A percentile compares a stretch with the other conserved stretches of the same genome.
Conservation (phyloP, 2,888 invertebrate genomes). For the Chelonus formosanus region DNA sequence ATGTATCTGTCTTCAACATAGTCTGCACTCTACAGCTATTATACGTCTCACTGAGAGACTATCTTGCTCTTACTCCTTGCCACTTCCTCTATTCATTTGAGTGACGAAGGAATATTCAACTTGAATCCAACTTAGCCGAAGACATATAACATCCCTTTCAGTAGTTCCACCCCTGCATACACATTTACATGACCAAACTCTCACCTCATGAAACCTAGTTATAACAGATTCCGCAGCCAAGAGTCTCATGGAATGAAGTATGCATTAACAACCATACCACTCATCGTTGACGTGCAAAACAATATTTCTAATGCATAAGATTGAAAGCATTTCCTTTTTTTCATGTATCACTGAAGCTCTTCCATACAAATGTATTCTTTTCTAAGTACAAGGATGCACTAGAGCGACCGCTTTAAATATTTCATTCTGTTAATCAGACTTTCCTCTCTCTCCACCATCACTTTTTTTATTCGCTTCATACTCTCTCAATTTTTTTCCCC, state of each 20-base stretch:
- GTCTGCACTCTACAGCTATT: background rate
- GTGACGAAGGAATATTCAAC: conserved; percentile 33
- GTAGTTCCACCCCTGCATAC: conserved; percentile 14
- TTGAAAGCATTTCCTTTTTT: conserved; percentile 14
- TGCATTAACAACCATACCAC: conserved; percentile 13
- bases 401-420: conserved; percentile 37
- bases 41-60: conserved; percentile 10
- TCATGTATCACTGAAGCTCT: conserved; percentile 11
- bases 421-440: conserved; percentile 44
- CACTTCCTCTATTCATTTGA: conserved; percentile 13
- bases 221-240: conserved; percentile 17
- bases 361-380: conserved; percentile 21
- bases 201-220: conserved; percentile 18
- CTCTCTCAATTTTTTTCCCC: conserved; percentile 10
- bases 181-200: conserved; percentile 28
- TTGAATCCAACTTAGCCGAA: conserved; percentile 34
- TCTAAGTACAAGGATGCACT: conserved; percentile 18
- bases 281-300: conserved; percentile 10
- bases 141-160: conserved; percentile 26
- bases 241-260: conserved; percentile 17
- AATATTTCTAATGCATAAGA: conserved; percentile 28
- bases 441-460: conserved; percentile 20
- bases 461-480: conserved; percentile 10
- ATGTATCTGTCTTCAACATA: background rate
- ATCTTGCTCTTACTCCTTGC: background rate